Evolutionary conservation across 2,113 vertebrate genomes (phyloP).

Genomic region (Stomatorhinus ivindoensis): DNA sequence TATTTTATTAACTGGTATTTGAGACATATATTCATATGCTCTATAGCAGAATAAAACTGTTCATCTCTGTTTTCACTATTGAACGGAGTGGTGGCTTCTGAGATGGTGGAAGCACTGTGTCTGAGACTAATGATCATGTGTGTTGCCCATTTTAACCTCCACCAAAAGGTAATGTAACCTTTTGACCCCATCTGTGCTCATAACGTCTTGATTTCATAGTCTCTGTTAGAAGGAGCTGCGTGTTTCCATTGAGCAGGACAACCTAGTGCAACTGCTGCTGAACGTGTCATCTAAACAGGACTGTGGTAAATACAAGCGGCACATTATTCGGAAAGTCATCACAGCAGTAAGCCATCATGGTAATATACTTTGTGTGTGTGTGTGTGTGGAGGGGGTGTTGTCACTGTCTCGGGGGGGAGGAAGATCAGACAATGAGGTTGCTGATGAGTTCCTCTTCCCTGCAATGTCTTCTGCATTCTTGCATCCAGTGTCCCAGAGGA

Average conservation of each 20-base stretch:
- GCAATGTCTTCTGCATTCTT: neutral
- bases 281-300: neutral
- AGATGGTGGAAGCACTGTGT: neutral
- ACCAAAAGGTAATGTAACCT: neutral
- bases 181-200: neutral
- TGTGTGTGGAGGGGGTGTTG: neutral
- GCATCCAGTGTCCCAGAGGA: neutral
- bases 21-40: neutral
- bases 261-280: neutral
- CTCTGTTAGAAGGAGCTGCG: neutral
- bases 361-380: neutral
- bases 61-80: neutral
- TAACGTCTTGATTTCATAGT: neutral
- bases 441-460: neutral
- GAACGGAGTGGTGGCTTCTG: neutral
- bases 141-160: neutral
- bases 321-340: neutral
- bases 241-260: neutral
- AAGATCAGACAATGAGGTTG: neutral
- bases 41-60: neutral
- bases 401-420: neutral
- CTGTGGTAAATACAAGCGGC: neutral
- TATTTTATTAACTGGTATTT: neutral
- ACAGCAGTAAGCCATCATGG: neutral
- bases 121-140: neutral